phyloP scores from a whole-genome alignment of 2,888 invertebrate species.

The Anoplius nigerrimus region DNA sequence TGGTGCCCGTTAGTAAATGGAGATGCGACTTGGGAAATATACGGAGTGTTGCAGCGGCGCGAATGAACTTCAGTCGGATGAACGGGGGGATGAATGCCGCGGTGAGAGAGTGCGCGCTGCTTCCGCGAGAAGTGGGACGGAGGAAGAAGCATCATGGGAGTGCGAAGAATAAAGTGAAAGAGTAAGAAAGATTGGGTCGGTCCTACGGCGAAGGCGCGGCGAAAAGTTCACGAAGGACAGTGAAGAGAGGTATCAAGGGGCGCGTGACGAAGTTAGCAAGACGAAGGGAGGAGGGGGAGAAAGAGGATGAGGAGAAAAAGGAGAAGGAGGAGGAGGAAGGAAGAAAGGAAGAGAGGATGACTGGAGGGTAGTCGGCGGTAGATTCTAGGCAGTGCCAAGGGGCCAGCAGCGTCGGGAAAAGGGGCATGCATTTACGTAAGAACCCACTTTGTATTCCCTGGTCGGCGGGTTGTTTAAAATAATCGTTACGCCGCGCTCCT shows the following conservation, averaged over 20 bases:
- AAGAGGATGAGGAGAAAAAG: too few relatives aligned
- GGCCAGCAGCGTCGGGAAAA: constrained; percentile 15
- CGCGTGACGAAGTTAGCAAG: neutral
- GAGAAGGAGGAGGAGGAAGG: constrained; percentile 2
- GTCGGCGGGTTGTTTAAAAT: constrained; percentile 67
- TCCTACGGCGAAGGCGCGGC: neutral
- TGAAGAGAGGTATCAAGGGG: neutral
- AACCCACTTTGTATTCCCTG: constrained; percentile 70
- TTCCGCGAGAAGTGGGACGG: neutral
- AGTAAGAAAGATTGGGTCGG: neutral
- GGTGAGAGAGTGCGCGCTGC: constrained; percentile 20
- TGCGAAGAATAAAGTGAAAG: neutral
- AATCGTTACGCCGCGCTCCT: constrained; percentile 62
- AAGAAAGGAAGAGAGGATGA: constrained; percentile 12
- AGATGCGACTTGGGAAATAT: constrained; percentile 55
- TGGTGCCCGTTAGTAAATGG: constrained; percentile 35
- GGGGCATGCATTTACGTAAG: constrained; percentile 66
- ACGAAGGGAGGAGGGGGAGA: neutral
- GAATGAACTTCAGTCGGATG: constrained; percentile 39
- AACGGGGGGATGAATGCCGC: constrained; percentile 15
- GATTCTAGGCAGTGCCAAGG: constrained; percentile 15
- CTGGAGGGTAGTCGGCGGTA: constrained; percentile 18
- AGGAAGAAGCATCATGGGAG: neutral
- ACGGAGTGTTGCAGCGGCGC: constrained; percentile 41
- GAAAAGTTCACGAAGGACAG: neutral